phyloP scores from a whole-genome alignment of 2,113 vertebrate species.

The Crocuta crocuta region DNA sequence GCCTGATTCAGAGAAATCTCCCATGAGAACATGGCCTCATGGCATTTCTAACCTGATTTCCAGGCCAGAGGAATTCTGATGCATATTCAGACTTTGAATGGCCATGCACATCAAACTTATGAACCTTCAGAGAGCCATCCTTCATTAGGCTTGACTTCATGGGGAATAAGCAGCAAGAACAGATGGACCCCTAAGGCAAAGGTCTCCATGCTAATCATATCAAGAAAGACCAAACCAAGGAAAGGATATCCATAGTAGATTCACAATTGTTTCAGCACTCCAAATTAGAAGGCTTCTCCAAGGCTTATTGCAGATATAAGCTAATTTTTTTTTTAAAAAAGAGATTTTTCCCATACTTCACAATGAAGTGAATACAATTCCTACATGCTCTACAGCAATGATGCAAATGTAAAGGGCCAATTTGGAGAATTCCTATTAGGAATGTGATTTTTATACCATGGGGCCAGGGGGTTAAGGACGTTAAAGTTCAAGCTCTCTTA shows the following conservation, averaged over 20 bases:
- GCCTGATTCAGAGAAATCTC: not conserved
- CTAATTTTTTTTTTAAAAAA: not conserved
- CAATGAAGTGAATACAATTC: not conserved
- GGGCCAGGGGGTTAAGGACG: not conserved
- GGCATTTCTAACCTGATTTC: slow-evolving; percentile 76
- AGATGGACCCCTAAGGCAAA: slow-evolving; percentile 38
- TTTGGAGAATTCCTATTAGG: not conserved
- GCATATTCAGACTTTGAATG: slow-evolving; percentile 61
- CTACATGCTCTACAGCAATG: rapidly evolving
- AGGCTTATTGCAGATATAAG: not conserved
- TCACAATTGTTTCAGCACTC: not conserved
- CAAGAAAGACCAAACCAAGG: not conserved
- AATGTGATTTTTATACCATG: not conserved
- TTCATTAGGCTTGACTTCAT: slow-evolving; percentile 58
- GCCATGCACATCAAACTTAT: slow-evolving; percentile 75
- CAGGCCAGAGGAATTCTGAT: slow-evolving; percentile 66
- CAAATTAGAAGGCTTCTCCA: not conserved
- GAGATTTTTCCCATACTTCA: not conserved
- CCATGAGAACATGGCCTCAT: slow-evolving; percentile 13
- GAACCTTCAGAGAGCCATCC: slow-evolving; percentile 69
- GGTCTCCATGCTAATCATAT: slow-evolving; percentile 38
- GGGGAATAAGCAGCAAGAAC: slow-evolving; percentile 44
- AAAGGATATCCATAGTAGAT: not conserved
- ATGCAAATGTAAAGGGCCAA: not conserved
- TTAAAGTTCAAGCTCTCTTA: not conserved